Evolutionary conservation across 2,113 vertebrate genomes (phyloP).

Genomic region (Mola mola): DNA sequence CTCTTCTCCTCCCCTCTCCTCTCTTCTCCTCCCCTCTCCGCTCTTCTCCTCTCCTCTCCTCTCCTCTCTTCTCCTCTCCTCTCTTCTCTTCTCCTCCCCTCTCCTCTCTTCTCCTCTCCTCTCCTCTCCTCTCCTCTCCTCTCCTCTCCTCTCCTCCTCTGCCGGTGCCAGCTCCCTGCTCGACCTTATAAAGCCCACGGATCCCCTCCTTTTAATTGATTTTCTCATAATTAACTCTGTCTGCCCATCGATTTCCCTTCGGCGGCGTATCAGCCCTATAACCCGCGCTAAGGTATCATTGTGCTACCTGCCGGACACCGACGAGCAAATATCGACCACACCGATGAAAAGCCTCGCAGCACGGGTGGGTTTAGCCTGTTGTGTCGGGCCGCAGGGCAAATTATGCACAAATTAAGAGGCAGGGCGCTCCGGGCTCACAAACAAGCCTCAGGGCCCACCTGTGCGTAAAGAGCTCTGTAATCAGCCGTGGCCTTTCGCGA

Average conservation of each 20-base stretch:
- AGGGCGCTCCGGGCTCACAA: conserved; percentile 23
- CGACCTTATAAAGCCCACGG: conserved; percentile 73
- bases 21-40: no score
- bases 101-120: conserved; percentile 53
- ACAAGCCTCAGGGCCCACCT: conserved; percentile 22
- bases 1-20: no score
- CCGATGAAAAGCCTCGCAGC: conserved; percentile 71
- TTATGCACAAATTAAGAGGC: conserved; percentile 51
- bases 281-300: conserved; percentile 62
- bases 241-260: conserved; percentile 84
- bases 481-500: conserved; percentile 22
- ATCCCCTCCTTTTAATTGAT: conserved; percentile 87
- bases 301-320: conserved; percentile 68
- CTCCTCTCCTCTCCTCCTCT: conserved; percentile 39
- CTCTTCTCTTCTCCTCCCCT: no score
- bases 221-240: conserved; percentile 87
- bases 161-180: conserved; percentile 34
- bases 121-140: conserved; percentile 41
- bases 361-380: conserved; percentile 23
- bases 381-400: conserved; percentile 9
- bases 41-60: no score
- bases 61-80: no score
- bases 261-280: conserved; percentile 67
- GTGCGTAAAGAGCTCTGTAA: conserved; percentile 32
- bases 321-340: conserved; percentile 74